Base-by-base conservation (phyloP, 2,113 vertebrate species). In the Heptranchias perlo region DNA sequence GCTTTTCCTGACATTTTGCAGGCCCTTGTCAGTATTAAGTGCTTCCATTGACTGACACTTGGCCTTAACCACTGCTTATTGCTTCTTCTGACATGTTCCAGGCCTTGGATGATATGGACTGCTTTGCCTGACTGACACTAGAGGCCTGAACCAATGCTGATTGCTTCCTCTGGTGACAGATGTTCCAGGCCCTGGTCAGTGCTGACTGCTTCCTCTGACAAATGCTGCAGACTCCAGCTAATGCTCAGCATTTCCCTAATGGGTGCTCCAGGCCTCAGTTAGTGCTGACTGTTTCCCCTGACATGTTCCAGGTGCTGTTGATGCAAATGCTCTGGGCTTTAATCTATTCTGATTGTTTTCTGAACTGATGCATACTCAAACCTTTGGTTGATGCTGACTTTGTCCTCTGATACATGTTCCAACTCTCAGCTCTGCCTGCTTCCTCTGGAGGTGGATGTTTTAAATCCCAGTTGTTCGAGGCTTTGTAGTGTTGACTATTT, bases 341-440 rank as follows among this genome's bases (percentile, higher is more conserved):
- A 64, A 62, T 94, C 61, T 44, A 65, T 94, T n/a, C n/a, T 91
- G 28, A 91, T 91, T 91, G 87, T 91, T 94, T 94, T 94, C 92
- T 67, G 21, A 28, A 47, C 18, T 47, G 61, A 65, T 65, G 3
- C 21, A 44, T 47, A 21, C 28, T 52, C 86, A 89, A 31, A 49
- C n/a, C 76, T 82, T 82, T 21, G 39, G 21, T 44, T 82, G 78
- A 82, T 82, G 39, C 62, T 28, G n/a, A 65, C 61, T 64, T n/a
- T 4, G 44, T 65, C 62, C 92, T 67, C 11, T 44, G 62, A 94
- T 47, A 5, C 21, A 25, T 65, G 23, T 44, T 47, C 61, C n/a
- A 94, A 67, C n/a, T 58, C 62, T 64, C 35, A 65, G 39, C n/a
- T 47, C 61, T 67, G 92, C n/a, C 39, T 44, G n/a, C n/a, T 44